Evolutionary conservation across 2,888 invertebrate species (phyloP).

Genomic region (Ornithoptera priamus): DNA sequence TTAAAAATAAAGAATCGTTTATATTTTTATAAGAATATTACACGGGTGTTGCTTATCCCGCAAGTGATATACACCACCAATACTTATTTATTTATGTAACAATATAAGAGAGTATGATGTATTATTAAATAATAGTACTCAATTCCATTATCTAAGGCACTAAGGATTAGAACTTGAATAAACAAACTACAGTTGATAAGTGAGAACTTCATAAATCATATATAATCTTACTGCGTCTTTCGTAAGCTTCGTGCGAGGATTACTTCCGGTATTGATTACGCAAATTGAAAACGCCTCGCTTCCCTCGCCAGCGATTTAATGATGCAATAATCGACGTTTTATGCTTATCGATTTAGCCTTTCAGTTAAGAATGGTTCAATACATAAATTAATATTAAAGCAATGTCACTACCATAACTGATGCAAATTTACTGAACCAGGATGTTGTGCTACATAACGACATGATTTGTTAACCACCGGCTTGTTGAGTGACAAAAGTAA

Average conservation of each 20-base stretch:
- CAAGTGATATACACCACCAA: no score
- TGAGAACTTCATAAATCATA: constrained; percentile 8
- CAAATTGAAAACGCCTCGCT: constrained; percentile 72
- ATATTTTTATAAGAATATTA: background rate
- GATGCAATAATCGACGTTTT: constrained; percentile 70
- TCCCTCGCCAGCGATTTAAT: constrained; percentile 69
- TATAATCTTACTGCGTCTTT: constrained; percentile 18
- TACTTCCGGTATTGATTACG: constrained; percentile 68
- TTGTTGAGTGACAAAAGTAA: constrained; percentile 74
- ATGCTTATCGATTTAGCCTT: constrained; percentile 72
- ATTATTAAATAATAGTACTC: background rate
- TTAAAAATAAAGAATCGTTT: background rate
- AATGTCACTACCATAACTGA: constrained; percentile 57
- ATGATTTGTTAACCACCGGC: constrained; percentile 71
- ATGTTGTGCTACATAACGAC: constrained; percentile 62
- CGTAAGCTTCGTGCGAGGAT: constrained; percentile 49
- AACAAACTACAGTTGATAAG: background rate
- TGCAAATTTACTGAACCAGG: constrained; percentile 68
- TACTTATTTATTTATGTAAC: no score
- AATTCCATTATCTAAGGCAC: background rate
- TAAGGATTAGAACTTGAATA: background rate
- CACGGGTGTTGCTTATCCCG: no score
- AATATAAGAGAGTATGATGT: no score
- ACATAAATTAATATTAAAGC: constrained; percentile 73
- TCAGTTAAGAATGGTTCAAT: constrained; percentile 69